Evolutionary conservation across 2,113 vertebrate genomes (phyloP).

Genomic region (Xenus cinereus): DNA sequence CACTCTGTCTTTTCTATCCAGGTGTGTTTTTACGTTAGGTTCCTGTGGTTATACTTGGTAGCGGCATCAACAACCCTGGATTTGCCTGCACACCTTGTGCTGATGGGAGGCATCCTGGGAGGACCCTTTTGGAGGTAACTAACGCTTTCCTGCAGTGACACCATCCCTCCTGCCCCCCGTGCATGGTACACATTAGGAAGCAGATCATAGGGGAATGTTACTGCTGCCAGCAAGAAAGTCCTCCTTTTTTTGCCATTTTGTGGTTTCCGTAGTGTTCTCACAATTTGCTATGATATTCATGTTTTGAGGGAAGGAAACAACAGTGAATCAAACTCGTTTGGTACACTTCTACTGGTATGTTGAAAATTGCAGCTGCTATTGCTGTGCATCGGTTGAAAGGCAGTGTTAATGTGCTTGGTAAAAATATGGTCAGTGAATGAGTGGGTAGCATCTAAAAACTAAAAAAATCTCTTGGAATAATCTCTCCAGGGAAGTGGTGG

Average conservation of each 20-base stretch:
- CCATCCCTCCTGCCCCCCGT: not conserved
- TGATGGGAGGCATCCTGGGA: not conserved
- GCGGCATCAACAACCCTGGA: not conserved
- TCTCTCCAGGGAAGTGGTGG: not conserved
- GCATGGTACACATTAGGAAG: accelerated
- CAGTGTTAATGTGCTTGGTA: not conserved
- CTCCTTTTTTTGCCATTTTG: not conserved
- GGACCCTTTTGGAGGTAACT: not conserved
- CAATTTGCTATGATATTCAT: not conserved
- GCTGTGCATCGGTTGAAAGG: not conserved
- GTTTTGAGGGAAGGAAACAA: not conserved
- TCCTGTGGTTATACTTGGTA: not conserved
- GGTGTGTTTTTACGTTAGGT: accelerated
- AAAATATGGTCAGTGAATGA: not conserved
- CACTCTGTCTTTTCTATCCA: not conserved
- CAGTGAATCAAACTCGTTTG: not conserved
- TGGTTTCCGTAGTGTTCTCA: not conserved
- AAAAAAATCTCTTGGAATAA: not conserved
- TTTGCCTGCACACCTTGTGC: not conserved
- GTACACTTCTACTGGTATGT: not conserved
- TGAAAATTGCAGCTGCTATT: not conserved
- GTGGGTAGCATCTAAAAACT: not conserved
- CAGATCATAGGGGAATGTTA: accelerated
- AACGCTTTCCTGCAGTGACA: not conserved
- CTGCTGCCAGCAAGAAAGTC: not conserved